These are phyloP conservation scores for Atrina japonica DNA, from an alignment of 2,888 invertebrate species.

Conservation along the genomic window DNA sequence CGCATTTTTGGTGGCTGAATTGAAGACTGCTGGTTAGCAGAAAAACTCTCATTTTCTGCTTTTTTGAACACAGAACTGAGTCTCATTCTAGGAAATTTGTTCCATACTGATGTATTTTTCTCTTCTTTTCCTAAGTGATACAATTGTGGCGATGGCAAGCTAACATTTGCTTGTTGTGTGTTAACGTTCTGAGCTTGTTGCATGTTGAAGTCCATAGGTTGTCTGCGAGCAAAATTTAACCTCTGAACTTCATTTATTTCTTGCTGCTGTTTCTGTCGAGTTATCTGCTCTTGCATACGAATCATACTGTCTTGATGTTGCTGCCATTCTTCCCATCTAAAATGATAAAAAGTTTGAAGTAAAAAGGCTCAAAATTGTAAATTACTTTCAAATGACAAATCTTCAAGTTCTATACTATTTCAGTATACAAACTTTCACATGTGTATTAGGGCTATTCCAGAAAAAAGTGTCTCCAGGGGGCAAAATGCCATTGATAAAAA, in stretches of 20 bases:
- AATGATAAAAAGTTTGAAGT: neutral
- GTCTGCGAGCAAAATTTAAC: neutral
- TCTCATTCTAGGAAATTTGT: conserved; percentile 21
- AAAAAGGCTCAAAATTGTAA: too few species aligned
- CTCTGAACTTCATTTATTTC: too few species aligned
- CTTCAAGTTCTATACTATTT: neutral
- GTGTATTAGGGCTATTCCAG: too few species aligned
- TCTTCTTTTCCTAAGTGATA: too few species aligned
- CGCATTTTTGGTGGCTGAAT: conserved; percentile 14
- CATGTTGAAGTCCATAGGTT: conserved; percentile 9
- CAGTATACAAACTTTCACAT: too few species aligned
- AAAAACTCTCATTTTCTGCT: neutral
- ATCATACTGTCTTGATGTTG: conserved; percentile 76
- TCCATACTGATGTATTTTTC: conserved; percentile 16
- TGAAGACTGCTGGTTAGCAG: neutral
- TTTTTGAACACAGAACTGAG: conserved; percentile 29
- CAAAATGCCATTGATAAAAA: too few species aligned
- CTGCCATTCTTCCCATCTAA: conserved; percentile 75
- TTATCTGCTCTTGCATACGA: conserved; percentile 51
- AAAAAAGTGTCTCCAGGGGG: too few species aligned
- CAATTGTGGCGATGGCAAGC: neutral
- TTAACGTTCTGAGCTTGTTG: neutral
- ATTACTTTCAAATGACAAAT: neutral
- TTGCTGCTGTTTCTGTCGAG: conserved; percentile 35
- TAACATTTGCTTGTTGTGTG: neutral